Base-by-base conservation (phyloP, 1,140 invertebrate genomes). In the Anoplolepis gracilipes region DNA sequence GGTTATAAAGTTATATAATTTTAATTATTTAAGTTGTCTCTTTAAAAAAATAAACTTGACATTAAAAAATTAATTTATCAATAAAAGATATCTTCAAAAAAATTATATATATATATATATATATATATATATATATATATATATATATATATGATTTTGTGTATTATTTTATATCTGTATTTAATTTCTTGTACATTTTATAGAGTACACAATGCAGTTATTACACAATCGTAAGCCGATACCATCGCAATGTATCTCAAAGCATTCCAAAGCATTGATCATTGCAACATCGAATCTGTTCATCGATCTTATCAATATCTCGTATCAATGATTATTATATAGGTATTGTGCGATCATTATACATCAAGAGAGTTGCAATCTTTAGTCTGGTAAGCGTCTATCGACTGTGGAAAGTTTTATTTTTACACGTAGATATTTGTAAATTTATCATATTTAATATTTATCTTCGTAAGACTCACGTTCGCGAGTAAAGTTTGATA, bases 381-480 rank as follows among this genome's bases (percentile, higher is more conserved):
- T 11, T 49, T 16, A 33, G 53, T 79, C 46, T 57, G 25, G 5
- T 36, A 36, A 30, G 16, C 16, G 77, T 67, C 64, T 65, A 30
- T 79, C 19, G 1, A 28, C 2, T 25, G 64, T 19, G 22, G 19
- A 25, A 25, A 65, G 39, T 55, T 69, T 57, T 79, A 25, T 82
- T 82, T 59, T 82, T 59, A 22, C 57, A 19, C n/a, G n/a, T 10
- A 19, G 39, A 55, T 62, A 42, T 81, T 59, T 70, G 78, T 53
- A 73, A 33, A 59, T 53, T 82, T 39, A 82, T 82, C n/a, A 8
- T 62, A 39, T 77, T 79, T 82, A 28, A 13, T n/a, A n/a, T 73
- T 19, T 55, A 19, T 70, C 65, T 49, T 67, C 36, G 61, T 53
- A 79, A 79, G 33, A 16, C 30, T 69, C 46, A 64, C 25, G 6